Evolutionary conservation across 2,113 vertebrate genomes (phyloP), one percentile per base, ranked within the genome.

Genomic region (Oceanites oceanicus): DNA sequence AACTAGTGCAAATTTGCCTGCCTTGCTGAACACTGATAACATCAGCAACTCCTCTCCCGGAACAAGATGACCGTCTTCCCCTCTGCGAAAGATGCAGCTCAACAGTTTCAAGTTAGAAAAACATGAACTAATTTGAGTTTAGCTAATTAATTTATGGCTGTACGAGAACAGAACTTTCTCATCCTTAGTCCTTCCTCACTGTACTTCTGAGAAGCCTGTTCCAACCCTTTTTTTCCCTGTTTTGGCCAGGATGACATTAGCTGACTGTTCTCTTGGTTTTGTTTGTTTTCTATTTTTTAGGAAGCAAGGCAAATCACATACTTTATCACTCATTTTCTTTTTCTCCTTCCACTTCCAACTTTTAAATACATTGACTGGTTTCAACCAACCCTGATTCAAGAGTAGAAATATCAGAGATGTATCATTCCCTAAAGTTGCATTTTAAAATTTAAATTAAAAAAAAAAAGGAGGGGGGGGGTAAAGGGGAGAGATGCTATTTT

Each of bases 151-250:
- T 94, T 96, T 96, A 96, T 25, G 34, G 18, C 80, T 78, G 83
- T 81, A 81, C 59, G 27, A 84, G 93, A 94, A 92, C 94, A 94
- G 83, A 86, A 94, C 88, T 91, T 94, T 94, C 91, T 92, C 55
- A 62, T 95, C 78, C 78, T 80, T 76, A 55, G 44, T 77, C 75
- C 32, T 91, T 83, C n/a, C 44, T 44, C 52, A 34, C 59, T 89
- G 80, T 86, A 56, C 68, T 94, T 95, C 13, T 81, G 20, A 77
- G 53, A 95, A 90, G 36, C 10, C 32, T 77, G 27, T 83, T 90
- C 53, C 53, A 92, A 17, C 5, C 27, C 50, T 58, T 71, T n/a
- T 59, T 30, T 2, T 2, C 42, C 47, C 13, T 40, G 0, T 85
- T 95, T 75, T 82, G 85, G 18, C 36, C 36, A 65, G 66, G 15